Conservation (phyloP, 2,797 vertebrate genomes). For the Trematocara caparti region DNA sequence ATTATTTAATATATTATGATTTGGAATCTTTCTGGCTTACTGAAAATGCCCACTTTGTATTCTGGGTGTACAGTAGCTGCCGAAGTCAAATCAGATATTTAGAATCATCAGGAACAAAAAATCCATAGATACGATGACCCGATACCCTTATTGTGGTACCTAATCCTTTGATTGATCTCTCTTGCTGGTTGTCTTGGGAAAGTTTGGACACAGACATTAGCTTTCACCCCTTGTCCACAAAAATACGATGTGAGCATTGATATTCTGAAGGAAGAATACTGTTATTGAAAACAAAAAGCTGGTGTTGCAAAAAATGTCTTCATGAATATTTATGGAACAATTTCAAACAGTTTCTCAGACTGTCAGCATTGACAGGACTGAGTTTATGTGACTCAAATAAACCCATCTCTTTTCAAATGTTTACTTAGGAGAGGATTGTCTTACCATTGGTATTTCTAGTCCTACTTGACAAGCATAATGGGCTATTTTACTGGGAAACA, state of each 20-base stretch:
- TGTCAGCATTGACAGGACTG: constrained; percentile 10
- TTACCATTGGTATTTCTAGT: neutral
- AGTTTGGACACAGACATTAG: constrained; percentile 56
- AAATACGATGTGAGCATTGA: constrained; percentile 60
- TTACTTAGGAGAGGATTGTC: neutral
- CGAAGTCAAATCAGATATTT: constrained; percentile 52
- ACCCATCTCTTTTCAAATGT: neutral
- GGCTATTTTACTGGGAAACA: neutral
- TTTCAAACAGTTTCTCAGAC: constrained; percentile 45
- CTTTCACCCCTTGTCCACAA: constrained; percentile 54
- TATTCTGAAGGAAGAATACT: constrained; percentile 56
- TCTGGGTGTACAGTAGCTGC: constrained; percentile 38
- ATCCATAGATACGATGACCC: constrained; percentile 66
- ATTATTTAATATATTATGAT: constrained; percentile 44
- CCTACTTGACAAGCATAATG: neutral
- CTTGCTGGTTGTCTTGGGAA: constrained; percentile 54
- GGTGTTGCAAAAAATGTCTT: constrained; percentile 47
- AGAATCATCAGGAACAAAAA: constrained; percentile 27
- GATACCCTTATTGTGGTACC: constrained; percentile 52
- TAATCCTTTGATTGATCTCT: constrained; percentile 63
- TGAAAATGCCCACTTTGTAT: constrained; percentile 57
- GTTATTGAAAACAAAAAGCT: constrained; percentile 63
- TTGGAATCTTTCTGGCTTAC: constrained; percentile 61
- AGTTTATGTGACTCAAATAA: constrained; percentile 20
- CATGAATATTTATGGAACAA: constrained; percentile 62